Evolutionary conservation across 2,888 invertebrate species (phyloP).

Genomic region (Synergus laeviventris): DNA sequence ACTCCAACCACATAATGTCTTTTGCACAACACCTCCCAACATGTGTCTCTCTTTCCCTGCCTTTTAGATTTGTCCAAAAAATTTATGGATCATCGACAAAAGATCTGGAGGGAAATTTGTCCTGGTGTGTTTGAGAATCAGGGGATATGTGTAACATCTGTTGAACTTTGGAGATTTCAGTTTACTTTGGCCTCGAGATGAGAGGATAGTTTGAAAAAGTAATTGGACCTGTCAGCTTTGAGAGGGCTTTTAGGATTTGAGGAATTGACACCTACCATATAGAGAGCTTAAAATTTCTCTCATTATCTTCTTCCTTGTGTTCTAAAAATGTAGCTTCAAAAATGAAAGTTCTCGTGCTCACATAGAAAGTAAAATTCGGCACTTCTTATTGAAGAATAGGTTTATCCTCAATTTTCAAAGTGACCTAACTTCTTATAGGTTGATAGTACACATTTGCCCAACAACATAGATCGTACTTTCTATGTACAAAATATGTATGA

Average conservation of each 20-base stretch:
- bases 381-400: too few species aligned
- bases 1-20: conserved; percentile 7
- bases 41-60: not conserved
- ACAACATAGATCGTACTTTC: not conserved
- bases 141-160: not conserved
- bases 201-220: not conserved
- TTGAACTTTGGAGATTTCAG: not conserved
- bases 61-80: not conserved
- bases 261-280: not conserved
- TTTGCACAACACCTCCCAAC: not conserved
- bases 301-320: too few species aligned
- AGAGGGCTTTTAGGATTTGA: not conserved
- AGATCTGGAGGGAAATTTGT: conserved; percentile 19
- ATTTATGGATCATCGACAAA: not conserved
- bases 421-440: not conserved
- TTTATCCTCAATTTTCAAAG: too few species aligned
- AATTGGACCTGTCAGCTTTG: conserved; percentile 4
- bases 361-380: too few species aligned
- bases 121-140: not conserved
- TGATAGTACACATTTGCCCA: not conserved
- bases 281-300: too few species aligned
- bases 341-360: too few species aligned
- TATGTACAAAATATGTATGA: too few species aligned
- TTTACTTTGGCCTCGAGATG: not conserved
- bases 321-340: too few species aligned